Evolutionary conservation across 2,113 vertebrate genomes (phyloP).

Genomic region (Podilymbus podiceps): DNA sequence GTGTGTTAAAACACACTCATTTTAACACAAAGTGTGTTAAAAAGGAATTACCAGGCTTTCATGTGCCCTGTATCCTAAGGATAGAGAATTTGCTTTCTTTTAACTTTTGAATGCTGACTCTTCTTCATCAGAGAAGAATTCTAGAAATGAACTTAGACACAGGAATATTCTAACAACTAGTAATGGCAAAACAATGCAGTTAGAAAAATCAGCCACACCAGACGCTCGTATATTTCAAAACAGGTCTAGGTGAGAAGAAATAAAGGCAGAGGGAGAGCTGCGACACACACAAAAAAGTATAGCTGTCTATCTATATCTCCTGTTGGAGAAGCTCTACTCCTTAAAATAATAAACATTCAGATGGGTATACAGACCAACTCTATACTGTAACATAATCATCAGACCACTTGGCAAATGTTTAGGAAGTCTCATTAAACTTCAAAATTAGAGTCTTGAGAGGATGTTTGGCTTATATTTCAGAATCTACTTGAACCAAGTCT

Average conservation of each 20-base stretch:
- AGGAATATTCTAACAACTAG: not conserved
- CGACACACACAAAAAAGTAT: accelerated
- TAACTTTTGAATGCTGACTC: not conserved
- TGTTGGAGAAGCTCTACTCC: not conserved
- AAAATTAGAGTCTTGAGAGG: accelerated
- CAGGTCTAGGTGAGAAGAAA: not conserved
- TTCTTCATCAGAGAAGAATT: not conserved
- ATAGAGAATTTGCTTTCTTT: not conserved
- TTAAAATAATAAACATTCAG: not conserved
- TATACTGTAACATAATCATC: not conserved
- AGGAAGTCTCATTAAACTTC: not conserved
- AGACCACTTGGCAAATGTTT: not conserved
- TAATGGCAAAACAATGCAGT: not conserved
- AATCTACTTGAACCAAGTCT: not conserved
- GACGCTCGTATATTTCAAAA: not conserved
- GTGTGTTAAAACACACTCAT: not conserved
- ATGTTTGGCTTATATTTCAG: not conserved
- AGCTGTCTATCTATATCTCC: not conserved
- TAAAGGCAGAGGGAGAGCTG: too few species aligned
- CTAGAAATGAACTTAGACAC: not conserved
- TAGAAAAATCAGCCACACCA: not conserved
- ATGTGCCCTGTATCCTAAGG: not conserved
- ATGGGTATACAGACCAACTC: not conserved
- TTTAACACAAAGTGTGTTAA: not conserved
- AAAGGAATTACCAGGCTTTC: not conserved